Evolutionary conservation across 2,113 vertebrate species (phyloP), one percentile per base, ranked within the genome.

Genomic region (Pituophis catenifer): DNA sequence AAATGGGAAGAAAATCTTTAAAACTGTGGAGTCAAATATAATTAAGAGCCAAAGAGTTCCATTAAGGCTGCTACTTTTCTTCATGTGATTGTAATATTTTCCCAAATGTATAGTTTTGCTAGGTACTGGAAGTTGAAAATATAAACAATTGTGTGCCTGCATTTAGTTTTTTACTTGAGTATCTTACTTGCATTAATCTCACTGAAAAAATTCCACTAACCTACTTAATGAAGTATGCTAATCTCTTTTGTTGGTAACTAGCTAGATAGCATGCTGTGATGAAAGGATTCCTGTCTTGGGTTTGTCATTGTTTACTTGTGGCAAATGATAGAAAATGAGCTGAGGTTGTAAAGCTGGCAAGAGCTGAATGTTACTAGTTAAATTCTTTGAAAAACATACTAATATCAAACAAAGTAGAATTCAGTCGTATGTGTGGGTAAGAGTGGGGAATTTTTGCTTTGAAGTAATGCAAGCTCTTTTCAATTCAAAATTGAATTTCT

Each of bases 1-100:
- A 90, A 97, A 96, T 96, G 93, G 89, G 96, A 97, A 97, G 94
- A 95, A 94, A 94, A 95, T 94, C 93, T 90, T 96, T 97, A 91
- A 95, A 96, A 97, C 95, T 94, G 95, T 94, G 94, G 94, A 96
- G 95, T 95, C 96, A 97, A 97, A 96, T 96, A 95, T 97, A 97
- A 97, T 98, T 97, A 97, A 97, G 96, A 97, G 96, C 94, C 94
- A 94, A 96, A 97, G 96, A 97, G 93, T 94, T 93, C 95, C 96
- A 96, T 95, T 96, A 93, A 87, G 95, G 94, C 93, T 8, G 95
- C 93, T 97, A 95, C 96, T 95, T 96, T 50, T 52, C 38, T 65
- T 88, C 62, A 50, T 65, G 10, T 65, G 92, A 91, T 94, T 93
- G 93, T 95, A 94, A 94, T 0, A 0, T 95, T 95, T 95, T 94